These are phyloP conservation scores for Hoplias malabaricus DNA, from an alignment of 2,113 vertebrate genomes.

Conservation along the genomic window DNA sequence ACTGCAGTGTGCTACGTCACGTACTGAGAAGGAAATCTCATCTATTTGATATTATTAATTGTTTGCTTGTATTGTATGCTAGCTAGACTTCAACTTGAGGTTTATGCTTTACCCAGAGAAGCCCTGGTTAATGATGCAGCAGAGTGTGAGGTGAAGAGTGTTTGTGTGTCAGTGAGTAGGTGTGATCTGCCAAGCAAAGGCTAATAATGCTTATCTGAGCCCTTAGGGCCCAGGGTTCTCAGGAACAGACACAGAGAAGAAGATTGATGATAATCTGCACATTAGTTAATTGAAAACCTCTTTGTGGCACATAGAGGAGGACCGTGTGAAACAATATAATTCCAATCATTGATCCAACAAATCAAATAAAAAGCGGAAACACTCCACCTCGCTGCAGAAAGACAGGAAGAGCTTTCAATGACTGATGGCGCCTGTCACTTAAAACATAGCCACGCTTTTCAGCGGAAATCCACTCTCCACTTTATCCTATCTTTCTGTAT, in stretches of 20 bases:
- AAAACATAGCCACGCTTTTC: conserved; percentile 47
- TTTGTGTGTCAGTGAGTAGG: conserved; percentile 40
- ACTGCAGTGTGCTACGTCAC: neutral
- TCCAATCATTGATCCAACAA: conserved; percentile 73
- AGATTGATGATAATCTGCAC: conserved; percentile 79
- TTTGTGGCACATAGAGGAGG: conserved; percentile 65
- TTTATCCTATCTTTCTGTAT: neutral
- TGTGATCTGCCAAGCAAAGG: conserved; percentile 42
- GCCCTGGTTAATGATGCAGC: neutral
- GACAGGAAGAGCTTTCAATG: conserved; percentile 57
- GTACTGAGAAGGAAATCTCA: neutral
- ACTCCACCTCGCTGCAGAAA: conserved; percentile 55
- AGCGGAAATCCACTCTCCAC: conserved; percentile 24
- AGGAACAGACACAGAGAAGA: conserved; percentile 48
- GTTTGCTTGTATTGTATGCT: too few relatives aligned
- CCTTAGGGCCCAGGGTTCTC: conserved; percentile 47
- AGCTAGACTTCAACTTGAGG: neutral
- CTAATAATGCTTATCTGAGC: conserved; percentile 61
- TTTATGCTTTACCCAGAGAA: neutral
- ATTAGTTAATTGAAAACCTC: conserved; percentile 83
- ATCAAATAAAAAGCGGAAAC: conserved; percentile 74
- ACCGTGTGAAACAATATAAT: conserved; percentile 65
- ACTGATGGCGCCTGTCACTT: conserved; percentile 60
- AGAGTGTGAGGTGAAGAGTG: conserved; percentile 27
- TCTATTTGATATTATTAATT: neutral